Percentiles rank a stretch among this genome's conserved stretches.
These are phyloP conservation scores for Sphaeridia pumilis DNA, from an alignment of 2,888 invertebrate genomes.

Conservation along the genomic window DNA sequence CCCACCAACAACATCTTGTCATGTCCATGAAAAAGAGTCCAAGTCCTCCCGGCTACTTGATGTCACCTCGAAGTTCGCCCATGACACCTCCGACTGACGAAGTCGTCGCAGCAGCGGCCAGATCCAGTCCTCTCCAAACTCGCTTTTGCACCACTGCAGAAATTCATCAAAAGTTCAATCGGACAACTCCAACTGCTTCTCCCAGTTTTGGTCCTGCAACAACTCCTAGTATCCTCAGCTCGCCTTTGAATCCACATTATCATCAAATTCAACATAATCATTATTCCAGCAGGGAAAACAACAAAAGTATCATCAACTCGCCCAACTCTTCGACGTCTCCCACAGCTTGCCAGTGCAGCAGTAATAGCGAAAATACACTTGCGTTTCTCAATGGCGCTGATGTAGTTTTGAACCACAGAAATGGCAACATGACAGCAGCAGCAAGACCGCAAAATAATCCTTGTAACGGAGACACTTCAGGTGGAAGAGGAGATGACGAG, in stretches of 20 bases:
- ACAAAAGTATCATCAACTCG: too few relatives aligned
- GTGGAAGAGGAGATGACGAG: too few relatives aligned
- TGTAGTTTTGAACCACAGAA: conserved; percentile 30
- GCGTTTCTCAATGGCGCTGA: too few relatives aligned
- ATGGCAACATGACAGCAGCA: conserved; percentile 27
- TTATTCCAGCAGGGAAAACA: too few relatives aligned
- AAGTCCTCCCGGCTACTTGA: conserved; percentile 30
- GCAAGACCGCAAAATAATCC: background rate
- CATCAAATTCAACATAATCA: too few relatives aligned
- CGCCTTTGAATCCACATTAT: conserved; percentile 23
- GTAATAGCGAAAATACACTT: too few relatives aligned
- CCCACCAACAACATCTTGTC: conserved; percentile 28
- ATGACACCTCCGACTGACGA: conserved; percentile 31
- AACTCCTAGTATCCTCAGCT: background rate
- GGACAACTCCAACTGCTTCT: background rate
- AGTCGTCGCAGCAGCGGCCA: conserved; percentile 16
- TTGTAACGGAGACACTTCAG: too few relatives aligned
- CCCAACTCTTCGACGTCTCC: too few relatives aligned
- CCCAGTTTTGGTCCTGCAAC: background rate
- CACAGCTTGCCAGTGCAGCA: too few relatives aligned
- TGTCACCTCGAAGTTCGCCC: conserved; percentile 28
- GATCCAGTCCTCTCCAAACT: conserved; percentile 15
- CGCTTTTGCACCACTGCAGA: conserved; percentile 16
- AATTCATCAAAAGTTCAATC: conserved; percentile 7
- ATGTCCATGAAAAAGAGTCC: conserved; percentile 31